A percentile compares a stretch with the other conserved stretches of the same genome.
Evolutionary conservation across 1,140 invertebrate species (phyloP).

Genomic region (Drosophila rhopaloa): DNA sequence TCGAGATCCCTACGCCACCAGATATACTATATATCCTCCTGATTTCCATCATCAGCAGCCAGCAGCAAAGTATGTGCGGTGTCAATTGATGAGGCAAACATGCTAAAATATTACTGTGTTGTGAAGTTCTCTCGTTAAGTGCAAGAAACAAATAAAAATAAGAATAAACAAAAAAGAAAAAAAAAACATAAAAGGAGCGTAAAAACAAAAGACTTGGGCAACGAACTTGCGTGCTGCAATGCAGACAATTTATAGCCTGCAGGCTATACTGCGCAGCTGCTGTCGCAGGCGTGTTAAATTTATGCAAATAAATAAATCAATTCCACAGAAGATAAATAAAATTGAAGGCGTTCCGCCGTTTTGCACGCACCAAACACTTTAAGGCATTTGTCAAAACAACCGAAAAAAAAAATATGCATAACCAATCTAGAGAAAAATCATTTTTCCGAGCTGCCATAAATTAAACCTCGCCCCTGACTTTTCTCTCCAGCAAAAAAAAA

Average conservation of each 20-base stretch:
- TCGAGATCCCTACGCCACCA: conserved; percentile 16
- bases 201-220: conserved; percentile 73
- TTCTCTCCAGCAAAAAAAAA: conserved; percentile 8
- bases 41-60: conserved; percentile 11
- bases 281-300: conserved; percentile 79
- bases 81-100: conserved; percentile 52
- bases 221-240: conserved; percentile 77
- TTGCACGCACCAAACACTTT: conserved; percentile 61
- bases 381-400: conserved; percentile 46
- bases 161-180: conserved; percentile 5
- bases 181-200: conserved; percentile 31
- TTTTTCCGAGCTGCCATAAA: conserved; percentile 30
- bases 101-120: conserved; percentile 23
- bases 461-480: conserved; percentile 46
- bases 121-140: conserved; percentile 52
- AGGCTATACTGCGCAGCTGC: conserved; percentile 51
- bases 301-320: conserved; percentile 83
- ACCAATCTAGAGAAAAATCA: conserved; percentile 32
- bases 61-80: conserved; percentile 65
- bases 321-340: conserved; percentile 39
- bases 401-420: conserved; percentile 6
- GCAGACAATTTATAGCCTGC: conserved; percentile 62
- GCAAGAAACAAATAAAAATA: conserved; percentile 30
- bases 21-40: conserved; percentile 24
- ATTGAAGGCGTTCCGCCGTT: conserved; percentile 50